These are phyloP conservation scores for Enteromius unitaeniatus DNA, from an alignment of 2,797 vertebrate genomes.

Conservation along the genomic window DNA sequence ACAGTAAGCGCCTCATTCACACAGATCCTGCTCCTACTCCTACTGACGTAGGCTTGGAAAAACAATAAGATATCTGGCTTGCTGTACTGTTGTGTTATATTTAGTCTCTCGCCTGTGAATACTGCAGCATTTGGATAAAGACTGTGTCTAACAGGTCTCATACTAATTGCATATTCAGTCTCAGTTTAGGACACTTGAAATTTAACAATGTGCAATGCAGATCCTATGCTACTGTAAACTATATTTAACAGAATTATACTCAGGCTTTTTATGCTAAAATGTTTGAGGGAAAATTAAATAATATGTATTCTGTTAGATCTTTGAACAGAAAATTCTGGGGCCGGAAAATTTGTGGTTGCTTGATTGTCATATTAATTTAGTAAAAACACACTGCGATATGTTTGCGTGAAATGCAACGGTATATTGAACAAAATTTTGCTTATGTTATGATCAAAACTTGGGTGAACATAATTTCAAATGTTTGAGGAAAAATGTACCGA, in stretches of 20 bases:
- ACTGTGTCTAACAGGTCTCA: not conserved
- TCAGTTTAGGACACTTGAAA: not conserved
- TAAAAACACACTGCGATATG: not conserved
- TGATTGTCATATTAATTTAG: not conserved
- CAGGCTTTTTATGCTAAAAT: not conserved
- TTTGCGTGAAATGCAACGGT: too few species aligned
- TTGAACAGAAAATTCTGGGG: too few species aligned
- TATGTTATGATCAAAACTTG: not conserved
- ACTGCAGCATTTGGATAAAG: conserved; percentile 7
- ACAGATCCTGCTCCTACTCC: conserved; percentile 17
- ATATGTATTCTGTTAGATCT: too few species aligned
- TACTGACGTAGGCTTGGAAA: conserved; percentile 3
- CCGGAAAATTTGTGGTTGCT: not conserved
- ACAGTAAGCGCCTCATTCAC: conserved; percentile 29
- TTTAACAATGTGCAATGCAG: not conserved
- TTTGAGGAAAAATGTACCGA: not conserved
- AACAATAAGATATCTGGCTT: conserved; percentile 13
- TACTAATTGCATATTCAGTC: not conserved
- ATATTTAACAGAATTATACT: conserved; percentile 1
- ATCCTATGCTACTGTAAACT: not conserved
- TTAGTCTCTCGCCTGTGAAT: conserved; percentile 6
- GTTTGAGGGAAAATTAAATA: not conserved
- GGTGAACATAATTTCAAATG: not conserved
- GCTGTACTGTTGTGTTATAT: conserved; percentile 21
- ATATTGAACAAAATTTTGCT: not conserved